Evolutionary conservation across 2,113 vertebrate genomes (phyloP), one percentile per base, ranked within the genome.

Genomic region (Pelusios castaneus): DNA sequence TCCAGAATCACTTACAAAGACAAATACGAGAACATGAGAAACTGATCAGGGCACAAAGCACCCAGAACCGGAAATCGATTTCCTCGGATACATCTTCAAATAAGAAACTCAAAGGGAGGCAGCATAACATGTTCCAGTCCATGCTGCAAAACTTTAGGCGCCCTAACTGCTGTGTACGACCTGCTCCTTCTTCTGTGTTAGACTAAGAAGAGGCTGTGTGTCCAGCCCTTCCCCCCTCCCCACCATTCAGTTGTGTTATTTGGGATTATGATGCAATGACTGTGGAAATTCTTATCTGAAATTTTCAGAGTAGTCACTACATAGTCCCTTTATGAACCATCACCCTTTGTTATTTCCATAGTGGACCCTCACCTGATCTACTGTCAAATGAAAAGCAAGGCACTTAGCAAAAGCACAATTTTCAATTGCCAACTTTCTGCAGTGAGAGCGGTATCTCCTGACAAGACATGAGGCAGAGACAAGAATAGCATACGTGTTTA

Each of bases 1-100:
- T 99, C 96, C 99, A 99, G 98, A 99, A 99, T 97, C 99, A 99
- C 92, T 96, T 99, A 80, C 99, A 99, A 97, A 99, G 99, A 94
- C 99, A 99, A 95, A 99, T 99, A 95, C 98, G 98, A 96, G 99
- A 99, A 96, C 99, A 99, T 0, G 99, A 99, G 97, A 98, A 98
- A 96, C 98, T 99, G 97, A 98, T 99, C 84, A 97, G 98, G n/a
- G 94, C 94, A 29, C 98, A 98, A 84, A 96, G 95, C 89, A 97
- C 97, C 88, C 98, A 98, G 88, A 82, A 98, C 91, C 98, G 99
- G 89, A 99, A 99, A 97, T 99, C 99, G 12, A 96, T 99, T 93
- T 99, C 99, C 85, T 98, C 98, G 0, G 98, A 99, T 89, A 98
- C 98, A 2, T 98, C 99, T 3, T 98, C 98, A 3, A 98, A 95